Evolutionary conservation across 2,888 invertebrate species (phyloP), one percentile per base, ranked within the genome.

Genomic region (Drosophila ustulata): DNA sequence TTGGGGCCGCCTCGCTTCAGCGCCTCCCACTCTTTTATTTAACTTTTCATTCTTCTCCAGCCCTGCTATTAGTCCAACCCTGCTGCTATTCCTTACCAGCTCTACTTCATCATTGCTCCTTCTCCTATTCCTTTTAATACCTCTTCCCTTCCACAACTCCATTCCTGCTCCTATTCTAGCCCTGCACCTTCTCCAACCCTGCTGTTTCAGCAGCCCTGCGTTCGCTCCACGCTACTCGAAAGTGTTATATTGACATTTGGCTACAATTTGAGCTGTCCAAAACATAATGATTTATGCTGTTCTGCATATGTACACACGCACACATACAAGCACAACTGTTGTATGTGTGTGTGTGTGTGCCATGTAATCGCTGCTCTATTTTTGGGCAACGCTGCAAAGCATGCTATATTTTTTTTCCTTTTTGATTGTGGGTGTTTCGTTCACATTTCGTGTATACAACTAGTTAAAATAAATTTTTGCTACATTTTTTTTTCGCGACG

Each of bases 161-260:
- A 7, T 13, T 11, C 6, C 3, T 26, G 3, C 41, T 25, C 1
- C 37, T 5, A 34, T 11, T 3, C 39, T 18, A 41, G 37, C 37
- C n/a, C 18, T 25, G 7, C 9, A 3, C 43, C 43, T 5, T 1
- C 11, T 11, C 11, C 18, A 8, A 25, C 5, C 32, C 23, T 23
- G n/a, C 5, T 34, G 7, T 25, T 23, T 30, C 25, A 9, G n/a
- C 25, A 5, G 8, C 41, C 26, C 59, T 18, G 34, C 34, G 34
- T 18, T 50, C 49, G 26, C 30, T 49, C 65, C 47, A 57, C 34
- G 34, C 46, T 57, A 67, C 65, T 66, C 64, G 56, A 82, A 87
- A 83, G 82, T 87, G 82, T 87, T 87, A 82, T 85, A 83, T 83
- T 83, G 83, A 85, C 88, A 88, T 88, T 83, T 88, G 85, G 80